These are phyloP conservation scores for Channa striata DNA, from an alignment of 2,797 vertebrate genomes.

Conservation along the genomic window DNA sequence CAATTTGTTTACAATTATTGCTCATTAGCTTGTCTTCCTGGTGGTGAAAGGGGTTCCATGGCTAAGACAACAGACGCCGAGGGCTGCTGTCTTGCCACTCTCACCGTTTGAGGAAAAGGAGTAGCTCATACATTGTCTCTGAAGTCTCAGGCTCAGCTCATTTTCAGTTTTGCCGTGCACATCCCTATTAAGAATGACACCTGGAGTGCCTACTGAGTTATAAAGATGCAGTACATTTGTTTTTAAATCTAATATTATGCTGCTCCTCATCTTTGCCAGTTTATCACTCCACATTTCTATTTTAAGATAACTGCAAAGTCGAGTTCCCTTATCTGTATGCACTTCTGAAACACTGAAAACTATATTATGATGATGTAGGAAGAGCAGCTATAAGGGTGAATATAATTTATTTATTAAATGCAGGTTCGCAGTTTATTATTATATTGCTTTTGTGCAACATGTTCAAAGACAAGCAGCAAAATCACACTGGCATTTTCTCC, in stretches of 20 bases:
- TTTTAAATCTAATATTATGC: slow-evolving; percentile 9
- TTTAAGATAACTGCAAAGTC: not conserved
- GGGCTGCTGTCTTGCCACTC: slow-evolving; percentile 77
- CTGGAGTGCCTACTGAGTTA: slow-evolving; percentile 49
- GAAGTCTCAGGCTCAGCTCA: slow-evolving; percentile 61
- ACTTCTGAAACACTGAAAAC: not conserved
- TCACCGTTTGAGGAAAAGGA: slow-evolving; percentile 68
- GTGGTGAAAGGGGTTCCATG: slow-evolving; percentile 51
- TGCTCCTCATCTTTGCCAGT: not conserved
- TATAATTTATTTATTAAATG: too few species aligned
- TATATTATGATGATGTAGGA: not conserved
- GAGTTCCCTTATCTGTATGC: not conserved
- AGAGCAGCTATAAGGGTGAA: too few species aligned
- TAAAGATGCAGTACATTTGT: slow-evolving; percentile 42
- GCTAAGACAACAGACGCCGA: slow-evolving; percentile 60
- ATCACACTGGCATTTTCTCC: too few species aligned
- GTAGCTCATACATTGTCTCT: slow-evolving; percentile 56
- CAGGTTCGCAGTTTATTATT: too few species aligned
- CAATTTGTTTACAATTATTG: slow-evolving; percentile 94
- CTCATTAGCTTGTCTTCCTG: slow-evolving; percentile 88
- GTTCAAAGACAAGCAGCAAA: too few species aligned
- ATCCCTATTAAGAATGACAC: slow-evolving; percentile 54
- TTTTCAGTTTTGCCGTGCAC: slow-evolving; percentile 62
- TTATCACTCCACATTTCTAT: slow-evolving; percentile 6
- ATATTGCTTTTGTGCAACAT: too few species aligned